Base-by-base conservation (phyloP, 92 coral and sea anemone genomes). In the Muricea muricata region DNA sequence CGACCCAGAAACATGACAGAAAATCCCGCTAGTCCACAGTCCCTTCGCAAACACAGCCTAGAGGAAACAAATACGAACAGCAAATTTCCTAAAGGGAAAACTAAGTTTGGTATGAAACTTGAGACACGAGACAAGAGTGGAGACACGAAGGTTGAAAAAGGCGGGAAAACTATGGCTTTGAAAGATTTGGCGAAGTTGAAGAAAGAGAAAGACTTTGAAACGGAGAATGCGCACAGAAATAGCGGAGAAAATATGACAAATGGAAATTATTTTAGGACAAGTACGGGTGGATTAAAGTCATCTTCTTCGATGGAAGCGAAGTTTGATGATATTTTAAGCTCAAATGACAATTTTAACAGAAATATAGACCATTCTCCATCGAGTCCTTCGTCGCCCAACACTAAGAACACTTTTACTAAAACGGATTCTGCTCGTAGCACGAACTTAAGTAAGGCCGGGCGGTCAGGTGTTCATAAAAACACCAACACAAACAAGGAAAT, bases 71-170 rank as follows among this genome's bases (percentile, higher is more conserved):
- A 17, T n/a, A n/a, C n/a, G n/a, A n/a, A n/a, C n/a, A n/a, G n/a
- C 23, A 56, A 57, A 9, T 46, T 23, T 35, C 11, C 65, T 21
- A 35, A 2, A n/a, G 39, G 63, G n/a, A 26, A 21, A 52, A 47
- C 52, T 41, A 29, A 54, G 23, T 29, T 29, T 21, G 83, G 83
- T 52, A 56, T 78, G 83, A 78, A 78, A 78, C 83, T 78, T 35
- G 71, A 33, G 14, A 78, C 56, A 56, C 17, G 33, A 24, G n/a
- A n/a, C n/a, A 78, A 20, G 42, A n/a, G 7, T 56, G 60, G 60
- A 2, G 8, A 52, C 18, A 18, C 60, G 5, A 52, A 52, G 1
- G 4, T 20, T 25, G 61, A 52, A 61, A 15, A 32, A 35, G 52
- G 40, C n/a, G 18, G 11, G 13, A 15, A 55, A 24, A 26, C 11